Conservation (phyloP, 2,888 invertebrate species). For the Drosophila lacicola region DNA sequence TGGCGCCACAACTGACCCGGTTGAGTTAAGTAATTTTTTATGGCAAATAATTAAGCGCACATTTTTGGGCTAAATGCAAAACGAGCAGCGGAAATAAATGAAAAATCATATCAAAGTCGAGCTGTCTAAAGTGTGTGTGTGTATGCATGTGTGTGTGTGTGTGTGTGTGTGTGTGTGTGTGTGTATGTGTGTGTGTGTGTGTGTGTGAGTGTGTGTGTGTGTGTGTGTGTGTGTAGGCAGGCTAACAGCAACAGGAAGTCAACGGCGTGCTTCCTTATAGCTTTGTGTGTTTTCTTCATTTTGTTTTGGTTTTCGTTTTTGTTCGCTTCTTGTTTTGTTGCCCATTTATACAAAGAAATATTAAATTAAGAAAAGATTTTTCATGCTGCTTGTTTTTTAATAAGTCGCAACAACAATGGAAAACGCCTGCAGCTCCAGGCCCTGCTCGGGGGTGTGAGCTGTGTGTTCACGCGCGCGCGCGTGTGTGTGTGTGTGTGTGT, state of each 20-base stretch:
- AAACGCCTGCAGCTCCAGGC: conserved; percentile 33
- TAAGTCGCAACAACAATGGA: conserved; percentile 74
- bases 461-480: conserved; percentile 5
- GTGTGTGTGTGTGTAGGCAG: conserved; percentile 20
- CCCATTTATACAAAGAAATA: conserved; percentile 64
- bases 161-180: conserved; percentile 2
- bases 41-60: conserved; percentile 61
- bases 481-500: conserved; percentile 17
- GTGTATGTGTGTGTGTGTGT: conserved; percentile 7
- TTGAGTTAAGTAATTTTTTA: conserved; percentile 56
- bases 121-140: conserved; percentile 17
- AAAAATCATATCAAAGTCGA: conserved; percentile 72
- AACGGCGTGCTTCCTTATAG: conserved; percentile 55
- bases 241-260: conserved; percentile 59
- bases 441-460: conserved; percentile 6
- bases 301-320: conserved; percentile 38
- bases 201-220: conserved; percentile 13
- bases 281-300: conserved; percentile 47
- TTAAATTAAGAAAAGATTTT: conserved; percentile 76
- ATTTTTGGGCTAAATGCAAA: conserved; percentile 48
- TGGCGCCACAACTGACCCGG: conserved; percentile 37
- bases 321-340: conserved; percentile 23
- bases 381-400: conserved; percentile 75
- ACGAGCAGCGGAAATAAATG: conserved; percentile 61
- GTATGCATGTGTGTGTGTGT: not conserved